A percentile compares a stretch with the other conserved stretches of the same genome.
These are phyloP conservation scores for Amblyteles armatorius DNA, from an alignment of 2,888 invertebrate species.

Conservation along the genomic window DNA sequence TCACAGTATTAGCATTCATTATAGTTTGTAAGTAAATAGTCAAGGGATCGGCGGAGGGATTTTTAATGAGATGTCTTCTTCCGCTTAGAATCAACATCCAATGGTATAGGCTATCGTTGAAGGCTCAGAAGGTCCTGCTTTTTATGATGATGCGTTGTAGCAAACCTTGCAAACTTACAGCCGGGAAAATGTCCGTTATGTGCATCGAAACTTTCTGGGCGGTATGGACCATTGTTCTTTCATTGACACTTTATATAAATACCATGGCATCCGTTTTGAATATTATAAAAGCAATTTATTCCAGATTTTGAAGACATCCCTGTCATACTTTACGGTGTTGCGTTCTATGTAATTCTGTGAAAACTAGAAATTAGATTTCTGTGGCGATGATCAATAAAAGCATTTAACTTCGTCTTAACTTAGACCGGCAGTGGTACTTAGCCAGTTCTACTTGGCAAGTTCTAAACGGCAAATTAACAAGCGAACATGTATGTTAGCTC, in stretches of 20 bases:
- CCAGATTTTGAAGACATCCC: neutral
- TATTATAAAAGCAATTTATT: neutral
- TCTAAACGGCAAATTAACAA: too few relatives aligned
- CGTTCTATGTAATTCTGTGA: neutral
- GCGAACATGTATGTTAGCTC: too few relatives aligned
- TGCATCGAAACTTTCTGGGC: neutral
- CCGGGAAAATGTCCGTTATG: neutral
- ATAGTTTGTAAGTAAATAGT: neutral
- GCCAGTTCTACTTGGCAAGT: too few relatives aligned
- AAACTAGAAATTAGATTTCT: too few relatives aligned
- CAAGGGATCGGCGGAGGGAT: neutral
- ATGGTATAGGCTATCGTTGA: neutral
- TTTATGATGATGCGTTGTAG: neutral
- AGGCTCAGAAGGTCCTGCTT: neutral
- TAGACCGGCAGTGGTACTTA: too few relatives aligned
- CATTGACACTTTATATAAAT: neutral
- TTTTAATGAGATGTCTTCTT: neutral
- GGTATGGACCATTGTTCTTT: neutral
- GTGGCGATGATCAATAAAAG: too few relatives aligned
- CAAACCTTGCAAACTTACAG: neutral
- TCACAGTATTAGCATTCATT: conserved; percentile 2
- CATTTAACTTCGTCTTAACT: too few relatives aligned
- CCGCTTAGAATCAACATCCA: neutral
- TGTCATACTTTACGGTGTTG: neutral
- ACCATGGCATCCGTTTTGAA: neutral